A percentile compares a stretch with the other conserved stretches of the same genome.
phyloP scores from a whole-genome alignment of 2,797 vertebrate genomes.

The Pantherophis vulpinus region DNA sequence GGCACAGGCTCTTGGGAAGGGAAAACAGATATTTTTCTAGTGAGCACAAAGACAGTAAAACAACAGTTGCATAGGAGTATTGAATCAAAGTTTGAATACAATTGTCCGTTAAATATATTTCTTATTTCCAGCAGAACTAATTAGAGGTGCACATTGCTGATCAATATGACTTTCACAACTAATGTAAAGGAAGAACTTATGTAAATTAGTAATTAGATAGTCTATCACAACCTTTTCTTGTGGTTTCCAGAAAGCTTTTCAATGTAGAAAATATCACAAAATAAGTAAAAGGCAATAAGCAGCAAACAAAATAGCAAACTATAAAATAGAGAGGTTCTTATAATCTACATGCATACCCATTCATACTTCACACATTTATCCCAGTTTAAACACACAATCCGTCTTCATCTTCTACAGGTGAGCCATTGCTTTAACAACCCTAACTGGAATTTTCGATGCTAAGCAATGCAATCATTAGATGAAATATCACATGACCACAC shows the following conservation, averaged over 20 bases:
- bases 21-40: neutral
- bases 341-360: neutral
- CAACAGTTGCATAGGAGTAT: neutral
- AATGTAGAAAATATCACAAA: neutral
- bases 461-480: neutral
- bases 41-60: neutral
- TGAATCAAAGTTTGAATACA: neutral
- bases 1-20: neutral
- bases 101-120: neutral
- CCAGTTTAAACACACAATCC: neutral
- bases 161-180: neutral
- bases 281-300: neutral
- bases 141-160: neutral
- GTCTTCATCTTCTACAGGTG: neutral
- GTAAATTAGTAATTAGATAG: neutral
- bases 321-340: neutral
- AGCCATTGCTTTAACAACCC: neutral
- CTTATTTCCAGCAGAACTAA: neutral
- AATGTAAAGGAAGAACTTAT: neutral
- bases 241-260: neutral
- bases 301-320: neutral
- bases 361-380: neutral
- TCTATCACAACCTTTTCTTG: neutral
- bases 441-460: neutral
- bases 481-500: neutral